Percentiles rank a stretch among this genome's conserved stretches.
Conservation (phyloP, 2,113 vertebrate species). For the Oceanodroma tethys region DNA sequence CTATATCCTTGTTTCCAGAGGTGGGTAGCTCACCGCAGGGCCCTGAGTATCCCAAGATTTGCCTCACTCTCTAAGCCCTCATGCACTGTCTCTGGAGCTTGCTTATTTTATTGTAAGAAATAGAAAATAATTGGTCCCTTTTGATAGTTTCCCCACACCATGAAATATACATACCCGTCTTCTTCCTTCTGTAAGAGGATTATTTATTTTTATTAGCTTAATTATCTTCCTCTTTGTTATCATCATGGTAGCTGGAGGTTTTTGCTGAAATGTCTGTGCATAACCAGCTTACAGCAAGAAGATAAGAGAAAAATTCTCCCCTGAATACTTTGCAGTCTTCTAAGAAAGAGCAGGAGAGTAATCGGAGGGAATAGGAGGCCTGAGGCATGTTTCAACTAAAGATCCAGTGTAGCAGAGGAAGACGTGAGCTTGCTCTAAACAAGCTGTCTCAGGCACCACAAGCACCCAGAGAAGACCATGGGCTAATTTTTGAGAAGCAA, state of each 20-base stretch:
- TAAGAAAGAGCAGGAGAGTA: background rate
- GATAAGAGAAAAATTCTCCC: background rate
- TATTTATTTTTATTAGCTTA: background rate
- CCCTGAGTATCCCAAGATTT: background rate
- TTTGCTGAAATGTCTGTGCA: background rate
- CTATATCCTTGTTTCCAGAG: background rate
- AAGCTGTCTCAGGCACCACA: background rate
- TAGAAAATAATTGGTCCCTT: background rate
- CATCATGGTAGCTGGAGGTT: background rate
- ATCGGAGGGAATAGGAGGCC: background rate
- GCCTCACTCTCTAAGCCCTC: background rate
- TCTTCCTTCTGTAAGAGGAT: background rate
- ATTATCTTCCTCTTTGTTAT: background rate
- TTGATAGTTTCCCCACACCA: background rate
- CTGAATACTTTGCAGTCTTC: background rate
- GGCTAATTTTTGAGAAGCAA: background rate
- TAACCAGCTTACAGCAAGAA: background rate
- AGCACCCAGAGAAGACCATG: background rate
- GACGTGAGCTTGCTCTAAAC: background rate
- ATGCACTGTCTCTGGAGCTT: background rate
- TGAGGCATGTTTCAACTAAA: background rate
- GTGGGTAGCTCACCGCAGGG: accelerated
- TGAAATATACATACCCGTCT: background rate
- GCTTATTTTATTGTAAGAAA: background rate
- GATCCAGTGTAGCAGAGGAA: background rate